These are phyloP conservation scores for Anodontia alba DNA, from an alignment of 2,888 invertebrate genomes.

Conservation along the genomic window DNA sequence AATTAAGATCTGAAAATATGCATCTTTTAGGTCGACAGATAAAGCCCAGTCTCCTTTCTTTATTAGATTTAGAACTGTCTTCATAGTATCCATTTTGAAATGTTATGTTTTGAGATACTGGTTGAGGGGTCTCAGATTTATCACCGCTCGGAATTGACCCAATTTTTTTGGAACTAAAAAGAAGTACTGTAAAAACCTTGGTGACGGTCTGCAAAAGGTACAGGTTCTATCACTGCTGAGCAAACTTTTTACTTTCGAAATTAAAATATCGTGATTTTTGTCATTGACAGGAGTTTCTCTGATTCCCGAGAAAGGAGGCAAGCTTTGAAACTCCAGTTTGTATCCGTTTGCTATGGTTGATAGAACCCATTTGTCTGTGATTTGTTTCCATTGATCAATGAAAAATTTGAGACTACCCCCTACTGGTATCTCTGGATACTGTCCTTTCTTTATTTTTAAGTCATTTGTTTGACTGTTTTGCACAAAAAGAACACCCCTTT, in stretches of 20 bases:
- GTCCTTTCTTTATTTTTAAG: conserved; percentile 8
- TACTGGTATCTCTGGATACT: conserved; percentile 49
- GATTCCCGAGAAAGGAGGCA: conserved; percentile 36
- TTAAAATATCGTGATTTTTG: conserved; percentile 28
- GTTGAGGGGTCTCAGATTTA: conserved; percentile 55
- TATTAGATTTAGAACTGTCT: conserved; percentile 39
- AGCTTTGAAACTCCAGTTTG: conserved; percentile 29
- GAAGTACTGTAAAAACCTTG: conserved; percentile 51
- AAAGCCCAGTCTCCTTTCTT: conserved; percentile 44
- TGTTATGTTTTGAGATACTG: conserved; percentile 40
- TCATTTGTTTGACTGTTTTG: conserved; percentile 18
- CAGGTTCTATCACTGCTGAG: conserved; percentile 33
- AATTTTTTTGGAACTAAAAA: conserved; percentile 46
- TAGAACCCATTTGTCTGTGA: conserved; percentile 44
- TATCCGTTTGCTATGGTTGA: conserved; percentile 21
- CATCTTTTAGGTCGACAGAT: conserved; percentile 38
- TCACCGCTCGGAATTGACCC: conserved; percentile 41
- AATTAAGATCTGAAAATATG: conserved; percentile 39
- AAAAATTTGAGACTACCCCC: conserved; percentile 35
- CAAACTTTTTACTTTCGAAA: conserved; percentile 39
- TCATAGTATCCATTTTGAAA: conserved; percentile 56
- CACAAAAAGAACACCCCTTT: conserved; percentile 38
- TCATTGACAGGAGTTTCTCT: conserved; percentile 11
- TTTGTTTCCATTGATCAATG: conserved; percentile 26
- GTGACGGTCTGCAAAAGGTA: conserved; percentile 20